Base-by-base conservation (phyloP, 2,797 vertebrate genomes). In the Dipus sagitta region DNA sequence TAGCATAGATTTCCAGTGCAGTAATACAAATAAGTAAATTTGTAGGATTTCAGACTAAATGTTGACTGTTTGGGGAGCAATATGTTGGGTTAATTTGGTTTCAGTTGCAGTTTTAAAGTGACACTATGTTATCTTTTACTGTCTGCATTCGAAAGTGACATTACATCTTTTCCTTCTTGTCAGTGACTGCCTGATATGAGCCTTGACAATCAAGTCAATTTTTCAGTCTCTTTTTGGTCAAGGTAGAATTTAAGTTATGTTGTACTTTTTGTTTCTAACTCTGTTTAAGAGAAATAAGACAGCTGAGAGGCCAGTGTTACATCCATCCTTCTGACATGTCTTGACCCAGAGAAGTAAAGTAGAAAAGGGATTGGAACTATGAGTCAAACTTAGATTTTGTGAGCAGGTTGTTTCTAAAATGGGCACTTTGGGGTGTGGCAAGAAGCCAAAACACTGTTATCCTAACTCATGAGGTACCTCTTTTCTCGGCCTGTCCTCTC, bases 341-440 rank as follows among this genome's bases (percentile, higher is more conserved):
- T 92, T 94, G 95, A 90, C 74, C 82, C 42, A 92, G 68, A 86
- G 95, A 95, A 86, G 74, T 71, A 95, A 94, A 93, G 70, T 60
- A 47, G 86, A 88, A 90, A 96, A 47, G 72, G 72, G 94, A 42
- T 68, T 82, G 83, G 26, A 90, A 72, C 26, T 23, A 32, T 26
- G 60, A 92, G 92, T 71, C 68, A 93, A 81, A 68, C 60, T 92
- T 75, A 79, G 52, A 71, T 93, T 58, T 88, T 90, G 67, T 90
- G 72, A 84, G 86, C 52, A 93, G 34, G 52, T 91, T 93, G 79
- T 86, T 92, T 95, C 77, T 91, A 85, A 93, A 85, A 81, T 65
- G 84, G 83, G 28, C 42, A 91, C 47, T 93, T 91, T 67, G 26
- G 77, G 30, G 52, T 86, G 1, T 92, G 86, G 77, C 80, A 93